Conservation (phyloP, 2,113 vertebrate species). For the Toxotes chatareus region DNA sequence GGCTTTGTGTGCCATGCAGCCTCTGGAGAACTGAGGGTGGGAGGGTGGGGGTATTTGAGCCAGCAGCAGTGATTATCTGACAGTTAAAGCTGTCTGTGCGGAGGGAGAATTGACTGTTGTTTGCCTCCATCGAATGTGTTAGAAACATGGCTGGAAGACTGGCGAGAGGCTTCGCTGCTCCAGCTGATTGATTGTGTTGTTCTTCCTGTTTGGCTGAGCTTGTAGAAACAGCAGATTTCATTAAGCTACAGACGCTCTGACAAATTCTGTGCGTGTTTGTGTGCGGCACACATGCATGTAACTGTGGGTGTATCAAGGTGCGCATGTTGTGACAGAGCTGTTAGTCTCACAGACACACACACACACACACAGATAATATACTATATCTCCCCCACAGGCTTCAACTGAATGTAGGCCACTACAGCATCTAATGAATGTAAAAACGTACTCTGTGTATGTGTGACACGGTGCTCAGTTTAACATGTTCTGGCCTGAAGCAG, state of each 20-base stretch:
- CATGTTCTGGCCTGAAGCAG: constrained; percentile 20
- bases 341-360: neutral
- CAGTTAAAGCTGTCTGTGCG: constrained; percentile 25
- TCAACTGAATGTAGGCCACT: constrained; percentile 20
- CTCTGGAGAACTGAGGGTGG: constrained; percentile 3
- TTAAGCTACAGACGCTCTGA: constrained; percentile 40
- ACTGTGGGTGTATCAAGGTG: constrained; percentile 20
- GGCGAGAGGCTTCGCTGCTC: constrained; percentile 30
- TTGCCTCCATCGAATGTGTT: constrained; percentile 34
- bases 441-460: neutral
- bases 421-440: constrained; percentile 6
- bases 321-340: neutral
- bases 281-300: neutral
- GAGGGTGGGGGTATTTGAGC: constrained; percentile 11
- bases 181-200: constrained; percentile 60
- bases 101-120: constrained; percentile 9
- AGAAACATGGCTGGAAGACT: constrained; percentile 39
- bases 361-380: neutral
- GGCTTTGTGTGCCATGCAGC: constrained; percentile 16
- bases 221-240: constrained; percentile 65
- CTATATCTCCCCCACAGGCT: constrained; percentile 1
- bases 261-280: constrained; percentile 5
- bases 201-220: constrained; percentile 61
- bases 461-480: neutral
- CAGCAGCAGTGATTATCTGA: constrained; percentile 36